These are phyloP conservation scores for Chelonoidis abingdonii DNA, from an alignment of 2,113 vertebrate species.

Conservation along the genomic window DNA sequence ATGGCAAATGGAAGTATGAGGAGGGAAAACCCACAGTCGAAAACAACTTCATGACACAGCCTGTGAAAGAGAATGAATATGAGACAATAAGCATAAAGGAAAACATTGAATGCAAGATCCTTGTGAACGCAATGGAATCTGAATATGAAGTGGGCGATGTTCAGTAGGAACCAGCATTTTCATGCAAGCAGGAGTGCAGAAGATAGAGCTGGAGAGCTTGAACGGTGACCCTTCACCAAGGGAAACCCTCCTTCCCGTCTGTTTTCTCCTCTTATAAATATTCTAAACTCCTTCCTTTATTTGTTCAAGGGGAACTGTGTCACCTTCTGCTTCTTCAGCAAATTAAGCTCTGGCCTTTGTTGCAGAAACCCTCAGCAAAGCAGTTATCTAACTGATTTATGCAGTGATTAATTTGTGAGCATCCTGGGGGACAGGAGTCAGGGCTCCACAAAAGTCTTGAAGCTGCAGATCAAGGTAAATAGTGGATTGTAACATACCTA, in stretches of 20 bases:
- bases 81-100: background rate
- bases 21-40: background rate
- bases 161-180: background rate
- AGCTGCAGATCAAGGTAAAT: background rate
- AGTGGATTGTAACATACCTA: background rate
- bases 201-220: background rate
- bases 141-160: conserved; percentile 2
- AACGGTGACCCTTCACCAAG: background rate
- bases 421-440: background rate
- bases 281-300: background rate
- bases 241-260: background rate
- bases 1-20: background rate
- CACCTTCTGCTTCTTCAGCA: background rate
- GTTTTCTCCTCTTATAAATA: background rate
- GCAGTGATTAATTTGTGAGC: background rate
- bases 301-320: background rate
- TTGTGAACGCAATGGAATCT: conserved; percentile 46
- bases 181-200: rapidly evolving
- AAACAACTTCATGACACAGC: background rate
- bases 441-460: background rate
- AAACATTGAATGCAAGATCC: conserved; percentile 43
- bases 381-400: background rate
- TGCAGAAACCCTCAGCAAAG: background rate
- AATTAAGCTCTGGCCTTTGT: rapidly evolving
- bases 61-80: rapidly evolving